Percentiles rank a stretch among this genome's conserved stretches.
Conservation (phyloP, 2,797 vertebrate genomes). For the Channa striata region DNA sequence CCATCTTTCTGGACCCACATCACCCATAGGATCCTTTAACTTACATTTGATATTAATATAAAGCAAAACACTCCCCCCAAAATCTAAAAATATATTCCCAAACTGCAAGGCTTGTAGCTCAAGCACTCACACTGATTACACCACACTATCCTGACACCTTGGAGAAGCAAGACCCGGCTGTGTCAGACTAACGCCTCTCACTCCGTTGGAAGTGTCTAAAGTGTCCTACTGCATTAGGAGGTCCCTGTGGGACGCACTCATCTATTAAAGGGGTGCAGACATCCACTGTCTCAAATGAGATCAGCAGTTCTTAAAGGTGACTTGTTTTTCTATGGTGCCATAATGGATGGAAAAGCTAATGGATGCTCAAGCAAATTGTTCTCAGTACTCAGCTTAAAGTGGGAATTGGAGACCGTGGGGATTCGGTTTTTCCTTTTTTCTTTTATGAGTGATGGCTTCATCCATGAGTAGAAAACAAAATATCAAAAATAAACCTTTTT, state of each 20-base stretch:
- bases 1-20: background rate
- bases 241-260: conserved; percentile 64
- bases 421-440: background rate
- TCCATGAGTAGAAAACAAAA: conserved; percentile 37
- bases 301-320: conserved; percentile 58
- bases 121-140: conserved; percentile 47
- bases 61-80: background rate
- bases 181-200: conserved; percentile 67
- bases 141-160: conserved; percentile 12
- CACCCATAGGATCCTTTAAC: background rate
- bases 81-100: background rate
- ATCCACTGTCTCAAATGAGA: conserved; percentile 58
- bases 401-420: background rate
- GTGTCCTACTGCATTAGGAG: conserved; percentile 60
- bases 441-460: background rate
- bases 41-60: background rate
- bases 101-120: background rate
- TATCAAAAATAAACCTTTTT: conserved; percentile 31
- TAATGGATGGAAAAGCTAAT: conserved; percentile 52
- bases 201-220: conserved; percentile 51
- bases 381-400: conserved; percentile 22
- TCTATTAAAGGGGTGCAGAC: conserved; percentile 54
- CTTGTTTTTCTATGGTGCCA: conserved; percentile 43
- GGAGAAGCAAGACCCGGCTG: conserved; percentile 32
- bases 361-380: conserved; percentile 34